Evolutionary conservation across 2,797 vertebrate species (phyloP).

Genomic region (Acestrorhynchus altus): DNA sequence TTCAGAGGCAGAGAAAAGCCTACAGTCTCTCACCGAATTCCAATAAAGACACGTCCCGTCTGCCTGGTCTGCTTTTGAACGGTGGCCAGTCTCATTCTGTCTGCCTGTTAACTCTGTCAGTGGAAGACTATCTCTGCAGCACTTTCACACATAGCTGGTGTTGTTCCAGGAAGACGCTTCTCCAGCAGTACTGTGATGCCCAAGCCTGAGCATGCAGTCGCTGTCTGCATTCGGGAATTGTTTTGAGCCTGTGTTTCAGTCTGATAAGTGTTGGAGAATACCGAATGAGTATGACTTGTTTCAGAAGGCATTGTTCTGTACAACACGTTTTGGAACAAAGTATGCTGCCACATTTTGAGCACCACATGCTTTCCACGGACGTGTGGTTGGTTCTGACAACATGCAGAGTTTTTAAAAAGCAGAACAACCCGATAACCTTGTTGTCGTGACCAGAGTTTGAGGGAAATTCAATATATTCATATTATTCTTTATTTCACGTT

Average conservation of each 20-base stretch:
- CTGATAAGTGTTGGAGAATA: background rate
- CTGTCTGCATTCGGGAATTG: background rate
- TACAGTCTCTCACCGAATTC: constrained; percentile 1
- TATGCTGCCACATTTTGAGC: background rate
- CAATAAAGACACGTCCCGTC: constrained; percentile 15
- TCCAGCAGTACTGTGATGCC: background rate
- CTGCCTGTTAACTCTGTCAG: constrained; percentile 18
- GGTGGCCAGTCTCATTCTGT: constrained; percentile 21
- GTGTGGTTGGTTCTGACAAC: background rate
- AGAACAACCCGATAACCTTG: background rate
- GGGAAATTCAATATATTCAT: no score
- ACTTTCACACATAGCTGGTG: background rate
- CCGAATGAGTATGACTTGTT: no score
- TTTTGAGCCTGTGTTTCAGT: background rate
- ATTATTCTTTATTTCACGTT: background rate
- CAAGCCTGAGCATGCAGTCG: background rate
- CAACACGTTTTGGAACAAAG: background rate
- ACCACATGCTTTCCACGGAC: background rate
- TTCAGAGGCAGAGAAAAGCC: background rate
- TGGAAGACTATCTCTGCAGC: background rate
- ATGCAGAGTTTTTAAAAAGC: background rate
- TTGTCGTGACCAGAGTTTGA: background rate
- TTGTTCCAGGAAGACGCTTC: constrained; percentile 1
- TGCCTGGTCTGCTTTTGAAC: constrained; percentile 1
- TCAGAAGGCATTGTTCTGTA: background rate